Evolutionary conservation across 2,888 invertebrate genomes (phyloP).

Genomic region (Liopterus haemorrhoidalis): DNA sequence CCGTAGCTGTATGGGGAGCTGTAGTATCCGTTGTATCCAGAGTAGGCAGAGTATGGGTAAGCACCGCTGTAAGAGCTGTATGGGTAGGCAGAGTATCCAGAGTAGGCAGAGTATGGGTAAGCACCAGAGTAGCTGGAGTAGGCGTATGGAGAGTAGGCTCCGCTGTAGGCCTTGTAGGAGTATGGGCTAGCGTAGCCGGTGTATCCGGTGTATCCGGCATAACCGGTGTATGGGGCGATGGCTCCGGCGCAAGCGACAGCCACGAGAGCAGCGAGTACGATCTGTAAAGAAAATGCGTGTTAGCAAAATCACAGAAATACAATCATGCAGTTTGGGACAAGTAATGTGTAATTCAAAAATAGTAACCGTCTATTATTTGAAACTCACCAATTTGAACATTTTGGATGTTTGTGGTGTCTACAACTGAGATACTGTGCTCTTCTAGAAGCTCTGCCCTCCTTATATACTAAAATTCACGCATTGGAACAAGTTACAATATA

Average conservation of each 20-base stretch:
- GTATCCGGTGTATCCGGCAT: too few species aligned
- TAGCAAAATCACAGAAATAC: neutral
- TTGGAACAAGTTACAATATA: too few species aligned
- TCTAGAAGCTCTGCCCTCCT: too few species aligned
- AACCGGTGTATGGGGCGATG: neutral
- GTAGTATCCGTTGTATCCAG: slow-evolving; percentile 22
- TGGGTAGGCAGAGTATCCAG: slow-evolving; percentile 24
- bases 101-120: slow-evolving; percentile 44
- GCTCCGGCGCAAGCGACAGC: slow-evolving; percentile 8
- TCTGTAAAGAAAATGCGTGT: slow-evolving; percentile 15
- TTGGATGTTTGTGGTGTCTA: too few species aligned
- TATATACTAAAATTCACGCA: too few species aligned
- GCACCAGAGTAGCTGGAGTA: slow-evolving; percentile 19
- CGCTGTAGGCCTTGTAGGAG: slow-evolving; percentile 1
- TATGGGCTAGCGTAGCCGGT: slow-evolving; percentile 26
- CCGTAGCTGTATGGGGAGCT: slow-evolving; percentile 12
- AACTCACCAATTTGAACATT: too few species aligned
- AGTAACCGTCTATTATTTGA: too few species aligned
- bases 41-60: slow-evolving; percentile 25
- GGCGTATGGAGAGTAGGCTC: slow-evolving; percentile 5
- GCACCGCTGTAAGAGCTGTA: neutral
- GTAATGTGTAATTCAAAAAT: too few species aligned
- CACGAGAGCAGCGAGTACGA: slow-evolving; percentile 15
- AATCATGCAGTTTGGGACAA: neutral
- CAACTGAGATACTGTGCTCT: too few species aligned